Percentiles rank a stretch among this genome's conserved stretches.
Conservation (phyloP, 2,888 invertebrate species). For the Halocaridina rubra region DNA sequence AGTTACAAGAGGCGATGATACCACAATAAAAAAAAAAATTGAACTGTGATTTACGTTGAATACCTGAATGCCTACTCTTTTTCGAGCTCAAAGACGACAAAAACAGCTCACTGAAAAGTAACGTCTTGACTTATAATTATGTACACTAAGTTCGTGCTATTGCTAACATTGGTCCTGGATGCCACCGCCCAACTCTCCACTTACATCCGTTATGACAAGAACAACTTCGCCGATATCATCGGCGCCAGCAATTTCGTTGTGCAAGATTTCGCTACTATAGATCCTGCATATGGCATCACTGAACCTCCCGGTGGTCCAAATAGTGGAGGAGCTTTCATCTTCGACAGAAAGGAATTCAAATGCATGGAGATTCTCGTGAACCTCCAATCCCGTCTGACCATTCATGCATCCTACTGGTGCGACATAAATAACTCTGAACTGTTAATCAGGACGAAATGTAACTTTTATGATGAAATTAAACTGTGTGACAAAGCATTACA, state of each 20-base stretch:
- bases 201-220: slow-evolving; percentile 2
- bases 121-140: no score
- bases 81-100: no score
- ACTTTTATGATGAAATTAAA: neutral
- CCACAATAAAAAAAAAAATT: no score
- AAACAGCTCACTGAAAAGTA: no score
- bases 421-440: neutral
- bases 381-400: neutral
- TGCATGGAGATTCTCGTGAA: neutral
- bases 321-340: neutral
- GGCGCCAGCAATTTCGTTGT: neutral
- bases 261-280: neutral
- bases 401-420: neutral
- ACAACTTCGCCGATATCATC: neutral
- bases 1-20: no score
- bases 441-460: neutral
- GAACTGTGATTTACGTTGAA: no score
- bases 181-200: no score
- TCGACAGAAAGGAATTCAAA: neutral
- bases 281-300: neutral
- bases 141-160: no score
- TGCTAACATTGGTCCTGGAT: no score
- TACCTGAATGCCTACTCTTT: no score
- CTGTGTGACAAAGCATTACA: neutral
- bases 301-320: neutral